These are phyloP conservation scores for Anhinga rufa DNA, from an alignment of 2,113 vertebrate species.

Conservation along the genomic window DNA sequence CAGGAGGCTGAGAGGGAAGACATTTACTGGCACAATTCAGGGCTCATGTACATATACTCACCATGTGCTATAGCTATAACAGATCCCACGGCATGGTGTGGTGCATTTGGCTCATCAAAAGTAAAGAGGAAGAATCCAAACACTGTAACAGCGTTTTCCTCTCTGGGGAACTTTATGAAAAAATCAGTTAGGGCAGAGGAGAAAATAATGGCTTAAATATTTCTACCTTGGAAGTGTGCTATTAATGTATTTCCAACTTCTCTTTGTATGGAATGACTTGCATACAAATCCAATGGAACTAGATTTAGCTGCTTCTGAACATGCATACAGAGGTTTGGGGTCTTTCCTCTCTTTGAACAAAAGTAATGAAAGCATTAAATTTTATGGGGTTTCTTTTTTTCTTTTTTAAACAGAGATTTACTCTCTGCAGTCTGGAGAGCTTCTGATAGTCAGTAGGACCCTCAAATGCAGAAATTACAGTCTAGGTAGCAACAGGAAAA, in stretches of 20 bases:
- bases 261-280: slow-evolving; percentile 10
- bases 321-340: not conserved
- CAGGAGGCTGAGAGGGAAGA: not conserved
- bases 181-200: not conserved
- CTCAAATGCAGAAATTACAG: not conserved
- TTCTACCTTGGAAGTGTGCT: slow-evolving; percentile 22
- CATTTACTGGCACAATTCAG: not conserved
- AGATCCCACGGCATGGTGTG: not conserved
- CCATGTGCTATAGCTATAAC: not conserved
- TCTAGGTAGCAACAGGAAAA: not conserved
- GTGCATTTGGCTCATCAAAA: not conserved
- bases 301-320: not conserved
- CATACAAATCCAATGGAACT: not conserved
- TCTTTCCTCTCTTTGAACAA: not conserved
- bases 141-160: not conserved
- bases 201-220: not conserved
- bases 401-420: not conserved
- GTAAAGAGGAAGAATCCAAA: not conserved
- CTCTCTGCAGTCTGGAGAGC: not conserved
- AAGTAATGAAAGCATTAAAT: not conserved
- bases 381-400: not conserved
- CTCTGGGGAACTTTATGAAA: not conserved
- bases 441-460: not conserved
- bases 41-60: not conserved
- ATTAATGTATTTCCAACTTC: not conserved